Evolutionary conservation across 2,888 invertebrate genomes (phyloP).

Genomic region (Polymixis lichenea): DNA sequence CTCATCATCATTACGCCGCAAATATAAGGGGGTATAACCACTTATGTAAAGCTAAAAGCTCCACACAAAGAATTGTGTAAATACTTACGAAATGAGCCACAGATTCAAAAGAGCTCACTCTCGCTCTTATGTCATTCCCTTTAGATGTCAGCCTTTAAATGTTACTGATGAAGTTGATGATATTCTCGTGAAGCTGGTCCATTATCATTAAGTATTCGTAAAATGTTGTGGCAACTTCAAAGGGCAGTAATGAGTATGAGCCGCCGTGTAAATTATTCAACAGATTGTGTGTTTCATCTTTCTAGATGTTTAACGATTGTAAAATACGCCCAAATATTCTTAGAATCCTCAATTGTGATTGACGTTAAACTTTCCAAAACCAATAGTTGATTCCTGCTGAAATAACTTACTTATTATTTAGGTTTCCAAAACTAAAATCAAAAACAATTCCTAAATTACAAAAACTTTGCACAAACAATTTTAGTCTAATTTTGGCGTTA

Average conservation of each 20-base stretch:
- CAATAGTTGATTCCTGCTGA: background rate
- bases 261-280: conserved; percentile 1
- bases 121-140: conserved; percentile 62
- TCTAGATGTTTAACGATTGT: background rate
- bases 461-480: conserved; percentile 4
- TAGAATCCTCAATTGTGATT: background rate
- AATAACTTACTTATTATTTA: background rate
- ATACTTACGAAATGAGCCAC: conserved; percentile 59
- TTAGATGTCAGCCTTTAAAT: conserved; percentile 53
- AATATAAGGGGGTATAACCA: background rate
- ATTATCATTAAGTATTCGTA: conserved; percentile 35
- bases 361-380: background rate
- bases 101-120: conserved; percentile 53
- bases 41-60: conserved; percentile 49
- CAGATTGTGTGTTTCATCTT: conserved; percentile 7
- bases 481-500: background rate
- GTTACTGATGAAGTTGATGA: conserved; percentile 45
- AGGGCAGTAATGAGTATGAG: conserved; percentile 22
- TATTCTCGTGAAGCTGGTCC: conserved; percentile 44
- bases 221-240: conserved; percentile 34
- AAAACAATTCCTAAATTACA: background rate
- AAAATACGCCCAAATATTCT: background rate
- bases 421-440: background rate
- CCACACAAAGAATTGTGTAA: conserved; percentile 43
- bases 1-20: conserved; percentile 26